Percentiles rank a stretch among this genome's conserved stretches.
These are phyloP conservation scores for Lindbergichthys nudifrons DNA, from an alignment of 2,797 vertebrate genomes.

Conservation along the genomic window DNA sequence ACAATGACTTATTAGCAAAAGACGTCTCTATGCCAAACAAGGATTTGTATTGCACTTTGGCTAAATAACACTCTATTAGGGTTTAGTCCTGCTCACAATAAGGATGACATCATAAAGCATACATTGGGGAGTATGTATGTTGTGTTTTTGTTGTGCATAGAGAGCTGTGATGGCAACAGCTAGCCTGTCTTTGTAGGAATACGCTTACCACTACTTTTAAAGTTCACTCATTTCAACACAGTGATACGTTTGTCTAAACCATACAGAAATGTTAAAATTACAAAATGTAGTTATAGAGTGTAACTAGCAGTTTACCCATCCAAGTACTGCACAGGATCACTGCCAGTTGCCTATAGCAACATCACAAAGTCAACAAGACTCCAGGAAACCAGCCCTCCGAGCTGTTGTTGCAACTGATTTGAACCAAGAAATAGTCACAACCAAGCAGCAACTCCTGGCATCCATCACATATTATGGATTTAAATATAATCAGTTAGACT, in stretches of 20 bases:
- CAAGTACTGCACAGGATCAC: too few relatives aligned
- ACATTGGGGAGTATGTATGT: background rate
- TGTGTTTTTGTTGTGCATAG: background rate
- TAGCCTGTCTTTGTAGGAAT: background rate
- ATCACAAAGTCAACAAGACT: too few relatives aligned
- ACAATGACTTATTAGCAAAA: conserved; percentile 27
- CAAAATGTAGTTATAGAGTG: too few relatives aligned
- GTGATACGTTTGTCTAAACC: background rate
- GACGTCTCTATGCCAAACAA: conserved; percentile 1
- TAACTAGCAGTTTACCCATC: too few relatives aligned
- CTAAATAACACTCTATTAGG: conserved; percentile 23
- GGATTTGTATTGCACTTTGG: conserved; percentile 18
- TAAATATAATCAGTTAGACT: conserved; percentile 1
- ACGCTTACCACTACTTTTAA: background rate
- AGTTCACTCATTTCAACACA: background rate
- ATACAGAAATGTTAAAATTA: background rate
- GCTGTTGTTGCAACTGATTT: too few relatives aligned
- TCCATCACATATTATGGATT: background rate
- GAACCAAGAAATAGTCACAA: too few relatives aligned
- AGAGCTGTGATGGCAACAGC: background rate
- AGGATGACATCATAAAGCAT: conserved; percentile 4
- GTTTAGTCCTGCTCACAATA: background rate
- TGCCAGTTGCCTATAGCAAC: too few relatives aligned
- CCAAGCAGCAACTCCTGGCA: too few relatives aligned
- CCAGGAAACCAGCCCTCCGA: too few relatives aligned